Evolutionary conservation across 2,797 vertebrate genomes (phyloP), one percentile per base, ranked within the genome.

Genomic region (Caiman crocodilus): DNA sequence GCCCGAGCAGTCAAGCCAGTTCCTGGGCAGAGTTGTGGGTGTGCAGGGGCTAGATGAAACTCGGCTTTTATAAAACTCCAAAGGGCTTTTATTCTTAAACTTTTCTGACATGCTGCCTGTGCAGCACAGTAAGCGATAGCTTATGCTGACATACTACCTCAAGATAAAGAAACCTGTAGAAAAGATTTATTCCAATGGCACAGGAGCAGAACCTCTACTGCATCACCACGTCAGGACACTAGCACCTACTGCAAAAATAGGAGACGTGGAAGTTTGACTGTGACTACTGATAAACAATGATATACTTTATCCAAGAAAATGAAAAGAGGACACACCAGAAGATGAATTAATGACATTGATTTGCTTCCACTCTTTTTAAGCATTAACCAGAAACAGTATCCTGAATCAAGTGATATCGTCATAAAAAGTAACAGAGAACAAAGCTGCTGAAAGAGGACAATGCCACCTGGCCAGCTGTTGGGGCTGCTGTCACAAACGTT

Each of bases 111-210:
- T 78, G 84, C 95, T 89, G 93, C 86, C 89, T 85, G 12, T 42
- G 42, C 32, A 30, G 85, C 7, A 78, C 91, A 76, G 96, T 89
- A 78, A 92, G 92, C 90, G 94, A 92, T 80, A 92, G 94, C 94
- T 97, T 93, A 93, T 82, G 76, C 5, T 93, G 96, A 95, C 95
- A 95, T 89, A 90, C 91, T 88, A 90, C 95, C 95, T 92, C 63
- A 7, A 94, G 92, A 95, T 94, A 92, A 89, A 88, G 67, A 91
- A 56, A 86, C 85, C 80, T 89, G 82, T 23, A 93, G 84, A 82
- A 83, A 82, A 84, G 67, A 69, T 63, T 83, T 18, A 16, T 87
- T 17, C 42, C 42, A 21, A 58, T 1, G 21, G 57, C 8, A 76
- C 56, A 56, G 56, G 18, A 15, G 75, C 11, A 63, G 30, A 85